phyloP scores from a whole-genome alignment of 2,113 vertebrate species.

The Ceratotherium simum region DNA sequence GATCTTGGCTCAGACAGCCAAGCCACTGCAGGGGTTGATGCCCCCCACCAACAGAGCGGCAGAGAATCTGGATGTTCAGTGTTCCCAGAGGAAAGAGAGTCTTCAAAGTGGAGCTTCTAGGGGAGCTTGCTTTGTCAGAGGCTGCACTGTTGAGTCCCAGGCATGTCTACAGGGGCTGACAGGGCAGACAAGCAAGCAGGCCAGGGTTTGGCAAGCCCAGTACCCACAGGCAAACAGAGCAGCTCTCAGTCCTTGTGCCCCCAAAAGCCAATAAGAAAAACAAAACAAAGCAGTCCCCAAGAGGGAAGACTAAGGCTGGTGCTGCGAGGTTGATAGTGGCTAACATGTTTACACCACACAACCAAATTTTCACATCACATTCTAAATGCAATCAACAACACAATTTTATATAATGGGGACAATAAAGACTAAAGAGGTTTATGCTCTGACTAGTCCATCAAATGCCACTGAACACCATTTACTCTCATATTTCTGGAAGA shows the following conservation, averaged over 20 bases:
- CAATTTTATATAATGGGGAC: neutral
- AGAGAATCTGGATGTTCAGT: neutral
- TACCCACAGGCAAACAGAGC: neutral
- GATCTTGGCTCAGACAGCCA: neutral
- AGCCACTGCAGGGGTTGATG: neutral
- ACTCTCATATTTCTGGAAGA: neutral
- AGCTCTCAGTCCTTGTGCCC: neutral
- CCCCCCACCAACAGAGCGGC: neutral
- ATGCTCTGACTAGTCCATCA: neutral
- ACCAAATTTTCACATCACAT: neutral
- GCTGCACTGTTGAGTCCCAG: neutral
- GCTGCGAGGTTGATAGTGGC: neutral
- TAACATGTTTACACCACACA: neutral
- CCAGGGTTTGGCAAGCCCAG: neutral
- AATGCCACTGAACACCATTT: neutral
- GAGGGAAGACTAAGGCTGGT: neutral
- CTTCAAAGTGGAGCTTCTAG: neutral
- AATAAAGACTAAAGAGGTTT: neutral
- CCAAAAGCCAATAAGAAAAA: neutral
- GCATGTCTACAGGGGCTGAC: neutral
- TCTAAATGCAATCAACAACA: neutral
- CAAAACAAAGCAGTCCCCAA: neutral
- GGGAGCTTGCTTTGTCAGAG: neutral
- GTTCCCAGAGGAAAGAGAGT: neutral
- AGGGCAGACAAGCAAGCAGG: neutral